These are phyloP conservation scores for Ceratina australensis DNA, from an alignment of 1,140 invertebrate genomes.

Conservation along the genomic window DNA sequence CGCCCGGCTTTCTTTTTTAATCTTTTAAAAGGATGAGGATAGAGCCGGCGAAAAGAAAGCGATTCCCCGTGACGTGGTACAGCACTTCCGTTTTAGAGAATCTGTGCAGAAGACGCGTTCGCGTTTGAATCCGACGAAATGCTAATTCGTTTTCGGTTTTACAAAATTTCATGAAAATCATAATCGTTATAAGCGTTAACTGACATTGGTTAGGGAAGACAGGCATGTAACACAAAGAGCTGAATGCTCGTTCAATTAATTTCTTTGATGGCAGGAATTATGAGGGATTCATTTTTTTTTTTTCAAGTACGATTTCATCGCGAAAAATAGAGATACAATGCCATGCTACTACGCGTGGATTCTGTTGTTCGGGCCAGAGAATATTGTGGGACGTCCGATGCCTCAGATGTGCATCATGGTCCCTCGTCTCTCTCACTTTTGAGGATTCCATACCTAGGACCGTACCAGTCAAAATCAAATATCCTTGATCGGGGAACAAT, in stretches of 20 bases:
- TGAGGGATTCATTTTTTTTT: too few relatives aligned
- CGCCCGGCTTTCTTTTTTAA: conserved; percentile 30
- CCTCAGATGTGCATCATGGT: conserved; percentile 26
- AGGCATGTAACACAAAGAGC: too few relatives aligned
- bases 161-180: too few relatives aligned
- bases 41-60: not conserved
- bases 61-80: conserved; percentile 32
- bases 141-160: not conserved
- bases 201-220: too few relatives aligned
- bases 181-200: too few relatives aligned
- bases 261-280: not conserved
- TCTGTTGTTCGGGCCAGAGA: not conserved
- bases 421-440: not conserved
- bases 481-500: not conserved
- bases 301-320: not conserved
- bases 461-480: not conserved
- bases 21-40: conserved; percentile 47
- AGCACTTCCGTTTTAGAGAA: conserved; percentile 20
- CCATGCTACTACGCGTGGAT: not conserved
- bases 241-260: conserved; percentile 14
- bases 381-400: conserved; percentile 24
- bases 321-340: not conserved
- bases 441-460: not conserved
- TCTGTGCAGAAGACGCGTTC: not conserved
- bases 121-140: not conserved